Evolutionary conservation across 1,140 invertebrate genomes (phyloP).

Genomic region (Stegodyphus dumicola): DNA sequence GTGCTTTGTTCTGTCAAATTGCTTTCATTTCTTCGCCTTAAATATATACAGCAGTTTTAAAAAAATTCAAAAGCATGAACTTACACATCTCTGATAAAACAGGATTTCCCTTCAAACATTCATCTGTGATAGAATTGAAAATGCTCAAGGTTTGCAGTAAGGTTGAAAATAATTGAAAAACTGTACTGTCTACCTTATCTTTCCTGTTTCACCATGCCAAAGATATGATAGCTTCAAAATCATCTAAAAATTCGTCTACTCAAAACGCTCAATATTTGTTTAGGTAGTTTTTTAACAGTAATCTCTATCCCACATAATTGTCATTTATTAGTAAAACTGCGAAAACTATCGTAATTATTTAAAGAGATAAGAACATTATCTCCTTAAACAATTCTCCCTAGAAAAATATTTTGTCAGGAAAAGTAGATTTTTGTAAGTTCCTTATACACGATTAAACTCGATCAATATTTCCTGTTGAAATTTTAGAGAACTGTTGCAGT

Average conservation of each 20-base stretch:
- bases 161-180: not conserved
- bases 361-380: not conserved
- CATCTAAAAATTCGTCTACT: not conserved
- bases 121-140: not conserved
- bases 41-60: not conserved
- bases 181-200: not conserved
- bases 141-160: not conserved
- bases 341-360: not conserved
- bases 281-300: not conserved
- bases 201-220: not conserved
- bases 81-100: too few relatives aligned
- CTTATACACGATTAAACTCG: not conserved
- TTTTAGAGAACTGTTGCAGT: not conserved
- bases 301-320: not conserved
- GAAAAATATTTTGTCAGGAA: not conserved
- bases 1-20: not conserved
- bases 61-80: not conserved
- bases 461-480: not conserved
- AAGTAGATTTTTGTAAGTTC: not conserved
- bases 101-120: not conserved
- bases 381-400: not conserved
- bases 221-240: not conserved
- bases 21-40: not conserved
- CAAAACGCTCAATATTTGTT: constrained; percentile 1
- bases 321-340: not conserved